These are phyloP conservation scores for Leptopilina myrica DNA, from an alignment of 2,888 invertebrate genomes.

Conservation along the genomic window DNA sequence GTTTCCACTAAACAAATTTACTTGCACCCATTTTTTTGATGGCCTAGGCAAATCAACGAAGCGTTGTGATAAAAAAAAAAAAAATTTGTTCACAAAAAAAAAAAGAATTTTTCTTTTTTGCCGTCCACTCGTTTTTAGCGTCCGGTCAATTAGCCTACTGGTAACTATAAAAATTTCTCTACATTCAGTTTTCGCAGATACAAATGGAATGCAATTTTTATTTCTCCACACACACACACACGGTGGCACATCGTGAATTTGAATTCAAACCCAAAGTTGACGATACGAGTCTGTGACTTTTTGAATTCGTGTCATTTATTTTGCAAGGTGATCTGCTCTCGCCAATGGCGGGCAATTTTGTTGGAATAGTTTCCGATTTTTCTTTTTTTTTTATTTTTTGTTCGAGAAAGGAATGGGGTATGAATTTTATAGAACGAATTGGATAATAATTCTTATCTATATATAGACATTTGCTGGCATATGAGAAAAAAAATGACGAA, in stretches of 20 bases:
- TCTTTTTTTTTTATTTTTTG: not conserved
- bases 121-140: slow-evolving; percentile 42
- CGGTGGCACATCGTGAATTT: slow-evolving; percentile 20
- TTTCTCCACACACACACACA: slow-evolving; percentile 40
- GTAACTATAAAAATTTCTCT: slow-evolving; percentile 46
- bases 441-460: not conserved
- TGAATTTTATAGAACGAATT: not conserved
- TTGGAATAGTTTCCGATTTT: not conserved
- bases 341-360: slow-evolving; percentile 7
- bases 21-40: slow-evolving; percentile 42
- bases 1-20: slow-evolving; percentile 66
- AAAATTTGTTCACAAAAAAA: slow-evolving; percentile 31
- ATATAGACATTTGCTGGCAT: no score
- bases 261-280: slow-evolving; percentile 1
- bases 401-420: no score
- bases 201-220: slow-evolving; percentile 47
- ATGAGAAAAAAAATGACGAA: no score
- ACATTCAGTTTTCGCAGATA: not conserved
- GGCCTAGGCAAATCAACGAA: slow-evolving; percentile 38
- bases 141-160: slow-evolving; percentile 51
- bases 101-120: slow-evolving; percentile 31
- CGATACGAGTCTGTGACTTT: slow-evolving; percentile 5
- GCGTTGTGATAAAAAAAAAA: slow-evolving; percentile 12
- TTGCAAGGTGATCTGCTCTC: not conserved
- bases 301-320: slow-evolving; percentile 18